These are phyloP conservation scores for Neodiprion virginianus DNA, from an alignment of 1,140 invertebrate species.

Conservation along the genomic window DNA sequence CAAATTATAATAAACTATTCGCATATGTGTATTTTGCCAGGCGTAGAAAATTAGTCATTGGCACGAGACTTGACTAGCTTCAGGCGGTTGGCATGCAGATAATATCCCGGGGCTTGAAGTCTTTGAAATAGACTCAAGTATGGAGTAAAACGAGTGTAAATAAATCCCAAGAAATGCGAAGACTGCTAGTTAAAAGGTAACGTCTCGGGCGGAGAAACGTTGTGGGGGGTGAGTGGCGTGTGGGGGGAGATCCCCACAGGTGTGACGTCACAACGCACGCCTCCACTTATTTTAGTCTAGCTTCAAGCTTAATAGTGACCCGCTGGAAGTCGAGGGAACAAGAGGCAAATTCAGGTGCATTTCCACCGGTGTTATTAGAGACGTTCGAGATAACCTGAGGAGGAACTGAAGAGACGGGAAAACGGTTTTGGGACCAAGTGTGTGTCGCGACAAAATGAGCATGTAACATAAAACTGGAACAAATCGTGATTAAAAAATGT, in stretches of 20 bases:
- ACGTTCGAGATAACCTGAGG: not conserved
- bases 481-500: not conserved
- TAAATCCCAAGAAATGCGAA: not conserved
- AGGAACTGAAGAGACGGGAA: not conserved
- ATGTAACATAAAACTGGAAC: not conserved
- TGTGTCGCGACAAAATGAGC: not conserved
- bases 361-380: not conserved
- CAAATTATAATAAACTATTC: not conserved
- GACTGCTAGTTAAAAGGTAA: not conserved
- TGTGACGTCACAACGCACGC: slow-evolving; percentile 30
- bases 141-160: not conserved
- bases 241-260: not conserved
- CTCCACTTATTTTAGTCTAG: slow-evolving; percentile 29
- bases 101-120: not conserved
- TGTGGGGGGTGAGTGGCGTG: not conserved
- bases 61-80: not conserved
- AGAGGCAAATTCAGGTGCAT: not conserved
- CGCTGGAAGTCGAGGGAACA: slow-evolving; percentile 33
- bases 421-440: too few species aligned
- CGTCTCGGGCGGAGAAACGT: not conserved
- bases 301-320: slow-evolving; percentile 39
- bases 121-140: slow-evolving; percentile 2
- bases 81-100: not conserved
- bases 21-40: not conserved
- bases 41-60: not conserved